A percentile compares a stretch with the other conserved stretches of the same genome.
These are phyloP conservation scores for Phasianus colchicus DNA, from an alignment of 2,113 vertebrate genomes.

Conservation along the genomic window DNA sequence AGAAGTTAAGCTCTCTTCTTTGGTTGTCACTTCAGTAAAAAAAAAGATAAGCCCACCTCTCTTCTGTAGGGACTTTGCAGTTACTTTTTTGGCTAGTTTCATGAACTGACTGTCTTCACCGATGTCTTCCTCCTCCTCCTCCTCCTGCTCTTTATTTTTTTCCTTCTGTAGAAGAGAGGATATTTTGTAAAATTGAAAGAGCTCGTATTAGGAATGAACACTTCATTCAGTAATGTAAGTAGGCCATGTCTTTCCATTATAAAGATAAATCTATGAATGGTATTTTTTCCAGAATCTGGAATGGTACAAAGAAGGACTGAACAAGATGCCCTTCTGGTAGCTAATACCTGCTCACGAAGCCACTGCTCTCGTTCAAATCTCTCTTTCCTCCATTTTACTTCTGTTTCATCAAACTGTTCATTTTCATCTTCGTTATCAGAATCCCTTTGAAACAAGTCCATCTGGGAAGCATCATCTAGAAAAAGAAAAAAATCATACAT, in stretches of 20 bases:
- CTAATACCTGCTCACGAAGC: slow-evolving; percentile 90
- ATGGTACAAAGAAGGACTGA: not conserved
- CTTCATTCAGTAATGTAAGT: not conserved
- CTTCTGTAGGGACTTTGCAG: slow-evolving; percentile 87
- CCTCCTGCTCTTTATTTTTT: slow-evolving; percentile 75
- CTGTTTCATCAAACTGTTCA: slow-evolving; percentile 86
- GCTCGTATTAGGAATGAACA: not conserved
- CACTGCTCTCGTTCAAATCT: slow-evolving; percentile 93
- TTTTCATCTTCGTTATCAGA: slow-evolving; percentile 84
- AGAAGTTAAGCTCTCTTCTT: not conserved
- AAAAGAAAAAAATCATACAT: not conserved
- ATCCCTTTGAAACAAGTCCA: slow-evolving; percentile 78
- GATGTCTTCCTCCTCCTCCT: slow-evolving; percentile 83
- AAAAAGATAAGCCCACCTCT: slow-evolving; percentile 77
- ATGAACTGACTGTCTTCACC: slow-evolving; percentile 92
- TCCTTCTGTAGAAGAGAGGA: slow-evolving; percentile 81
- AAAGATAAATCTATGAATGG: accelerated
- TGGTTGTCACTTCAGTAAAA: not conserved
- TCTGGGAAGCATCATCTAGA: slow-evolving; percentile 81
- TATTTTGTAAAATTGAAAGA: not conserved
- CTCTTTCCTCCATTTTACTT: slow-evolving; percentile 90
- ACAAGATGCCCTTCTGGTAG: not conserved
- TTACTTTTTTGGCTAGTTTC: slow-evolving; percentile 94
- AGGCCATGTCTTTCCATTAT: not conserved
- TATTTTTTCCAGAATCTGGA: not conserved